Evolutionary conservation across 1,140 invertebrate genomes (phyloP), one percentile per base, ranked within the genome.

Genomic region (Aculops lycopersici): DNA sequence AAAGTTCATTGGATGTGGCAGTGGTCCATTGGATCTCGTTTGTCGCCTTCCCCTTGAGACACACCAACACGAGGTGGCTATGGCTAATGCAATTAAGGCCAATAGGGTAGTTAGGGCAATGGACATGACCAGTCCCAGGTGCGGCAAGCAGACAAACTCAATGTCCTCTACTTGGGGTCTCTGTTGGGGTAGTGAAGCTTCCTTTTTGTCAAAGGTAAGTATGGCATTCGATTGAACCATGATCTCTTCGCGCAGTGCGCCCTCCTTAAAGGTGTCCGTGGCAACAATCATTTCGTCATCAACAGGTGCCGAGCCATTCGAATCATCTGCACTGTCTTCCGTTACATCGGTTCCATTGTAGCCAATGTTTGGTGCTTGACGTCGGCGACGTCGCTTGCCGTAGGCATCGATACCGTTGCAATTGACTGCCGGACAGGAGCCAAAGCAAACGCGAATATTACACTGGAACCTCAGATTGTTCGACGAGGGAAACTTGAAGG

Each of bases 391-490:
- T 49, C 74, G 64, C 53, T 71, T 64, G 31, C 80, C 77, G 54
- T 73, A 84, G 21, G 79, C 76, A 57, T 86, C 78, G 47, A 71
- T 70, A 47, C 78, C 79, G 49, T 74, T 68, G 56, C 80, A 88
- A 52, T 88, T 84, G 0, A 84, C 78, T 43, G 81, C 80, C 65
- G 83, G 80, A 59, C 81, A 88, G 58, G 71, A 74, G 55, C 79
- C 78, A 53, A 88, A 88, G 62, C 81, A 88, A 3, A 88, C 79
- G 36, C 80, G 65, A 52, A 88, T 81, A 53, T 84, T 86, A 55
- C 81, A 88, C 56, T 86, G 79, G 74, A 88, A 88, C 55, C 78
- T 62, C 48, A 88, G 79, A 52, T 81, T 84, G 50, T 84, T 80
- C 50, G 76, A 80, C 44, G 74, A 78, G 0, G 80, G 81, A 66